phyloP scores from a whole-genome alignment of 2,113 vertebrate species.

The Tachycineta bicolor region DNA sequence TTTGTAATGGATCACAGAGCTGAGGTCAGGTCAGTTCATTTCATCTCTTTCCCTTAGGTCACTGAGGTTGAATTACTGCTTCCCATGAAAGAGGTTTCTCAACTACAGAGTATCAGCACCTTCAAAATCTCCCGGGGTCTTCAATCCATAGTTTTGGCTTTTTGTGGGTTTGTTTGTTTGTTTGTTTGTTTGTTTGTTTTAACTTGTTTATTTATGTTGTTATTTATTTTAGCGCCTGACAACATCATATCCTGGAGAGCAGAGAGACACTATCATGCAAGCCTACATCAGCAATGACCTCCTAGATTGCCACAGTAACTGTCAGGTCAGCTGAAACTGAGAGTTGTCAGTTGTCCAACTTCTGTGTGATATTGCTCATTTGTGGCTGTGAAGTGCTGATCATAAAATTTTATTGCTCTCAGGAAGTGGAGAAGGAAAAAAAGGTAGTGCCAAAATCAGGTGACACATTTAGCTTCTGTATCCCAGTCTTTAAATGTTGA shows the following conservation, averaged over 20 bases:
- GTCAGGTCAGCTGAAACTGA: conserved; percentile 70
- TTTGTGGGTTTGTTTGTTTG: not conserved
- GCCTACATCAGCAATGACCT: conserved; percentile 93
- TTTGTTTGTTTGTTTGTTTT: not conserved
- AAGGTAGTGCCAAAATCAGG: not conserved
- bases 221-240: conserved; percentile 86
- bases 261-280: conserved; percentile 91
- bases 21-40: not conserved
- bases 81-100: not conserved
- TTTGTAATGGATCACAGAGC: not conserved
- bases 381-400: not conserved
- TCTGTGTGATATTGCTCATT: not conserved
- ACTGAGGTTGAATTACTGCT: not conserved
- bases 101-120: not conserved
- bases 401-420: not conserved
- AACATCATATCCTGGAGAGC: conserved; percentile 90
- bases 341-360: not conserved
- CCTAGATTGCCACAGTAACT: conserved; percentile 78
- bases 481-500: not conserved
- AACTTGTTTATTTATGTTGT: not conserved
- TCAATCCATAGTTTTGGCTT: not conserved
- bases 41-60: not conserved
- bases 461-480: not conserved
- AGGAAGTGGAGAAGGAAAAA: not conserved
- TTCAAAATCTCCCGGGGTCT: not conserved